phyloP scores from a whole-genome alignment of 1,140 invertebrate genomes.

The Probaryconus sp. region DNA sequence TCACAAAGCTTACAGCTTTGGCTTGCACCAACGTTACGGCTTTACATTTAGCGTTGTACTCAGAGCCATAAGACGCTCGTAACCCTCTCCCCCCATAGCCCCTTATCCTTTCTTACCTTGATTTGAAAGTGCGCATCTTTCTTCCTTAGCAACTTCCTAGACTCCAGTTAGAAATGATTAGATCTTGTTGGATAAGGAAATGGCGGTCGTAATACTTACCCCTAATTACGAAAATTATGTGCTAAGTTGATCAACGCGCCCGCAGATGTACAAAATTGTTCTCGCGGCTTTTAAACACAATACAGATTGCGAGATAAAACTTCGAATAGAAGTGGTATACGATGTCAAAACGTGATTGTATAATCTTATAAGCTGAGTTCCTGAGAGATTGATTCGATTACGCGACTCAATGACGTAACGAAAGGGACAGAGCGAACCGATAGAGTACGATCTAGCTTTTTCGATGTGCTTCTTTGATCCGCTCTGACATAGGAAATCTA shows the following conservation, averaged over 20 bases:
- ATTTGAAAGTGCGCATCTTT: constrained; percentile 49
- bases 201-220: constrained; percentile 28
- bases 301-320: constrained; percentile 22
- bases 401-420: constrained; percentile 14
- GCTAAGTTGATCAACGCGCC: constrained; percentile 16
- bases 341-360: constrained; percentile 20
- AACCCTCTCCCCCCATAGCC: constrained; percentile 7
- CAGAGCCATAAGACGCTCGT: constrained; percentile 41
- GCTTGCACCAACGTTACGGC: too few species aligned
- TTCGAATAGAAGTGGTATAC: not conserved
- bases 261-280: constrained; percentile 18
- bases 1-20: constrained; percentile 48
- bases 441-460: constrained; percentile 24
- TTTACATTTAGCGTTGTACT: constrained; percentile 49
- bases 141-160: constrained; percentile 32
- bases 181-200: constrained; percentile 36
- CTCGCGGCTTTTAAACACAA: constrained; percentile 37
- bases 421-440: constrained; percentile 17
- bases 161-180: constrained; percentile 49
- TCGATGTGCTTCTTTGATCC: not conserved
- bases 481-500: constrained; percentile 5
- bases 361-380: constrained; percentile 32
- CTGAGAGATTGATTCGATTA: constrained; percentile 33
- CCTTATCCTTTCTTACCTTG: constrained; percentile 28
- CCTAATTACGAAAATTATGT: constrained; percentile 44